Base-by-base conservation (phyloP, 2,797 vertebrate genomes). In the Scomberomorus guttatus region DNA sequence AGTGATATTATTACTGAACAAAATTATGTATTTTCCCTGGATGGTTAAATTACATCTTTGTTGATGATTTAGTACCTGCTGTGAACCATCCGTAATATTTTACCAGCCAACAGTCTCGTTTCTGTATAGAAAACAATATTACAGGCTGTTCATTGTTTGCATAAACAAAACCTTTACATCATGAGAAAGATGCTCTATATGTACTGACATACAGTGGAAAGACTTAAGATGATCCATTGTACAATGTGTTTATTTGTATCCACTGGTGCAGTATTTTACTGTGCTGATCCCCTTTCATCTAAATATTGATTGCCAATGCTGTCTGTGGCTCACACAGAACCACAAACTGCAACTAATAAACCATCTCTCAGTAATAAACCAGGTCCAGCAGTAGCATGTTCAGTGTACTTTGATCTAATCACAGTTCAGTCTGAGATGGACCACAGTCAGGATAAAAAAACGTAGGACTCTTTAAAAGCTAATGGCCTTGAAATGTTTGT, bases 1-100 rank as follows among this genome's bases (percentile, higher is more conserved):
- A 65, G 25, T 55, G 54, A 77, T 74, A 46, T 75, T 74, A 66
- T 82, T 59, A 65, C 3, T 54, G 22, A 82, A 48, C 18, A 51
- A 39, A 20, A 59, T 68, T 55, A 1, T 55, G 13, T 50, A 50
- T 50, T 73, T 62, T 55, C 12, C 14, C 14, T 22, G 42, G 29
- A 71, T 27, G 22, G 12, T 74, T 67, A 4, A 5, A 50, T 56
- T 77, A 14, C 10, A 71, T 18, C 39, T 56, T 1, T 34, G 32
- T 54, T 62, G 18, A 70, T 66, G 55, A 65, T 48, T 48, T 48
- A 64, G 24, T 55, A 8, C n/a, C 6, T 10, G 39, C 29, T 18
- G 20, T 9, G 59, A 56, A 73, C 24, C 25, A 55, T 42, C 29
- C 18, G 50, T 29, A 57, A 61, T 18, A 27, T 72, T 59, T 25